phyloP scores from a whole-genome alignment of 2,888 invertebrate genomes.

The Elaeidobius kamerunicus region DNA sequence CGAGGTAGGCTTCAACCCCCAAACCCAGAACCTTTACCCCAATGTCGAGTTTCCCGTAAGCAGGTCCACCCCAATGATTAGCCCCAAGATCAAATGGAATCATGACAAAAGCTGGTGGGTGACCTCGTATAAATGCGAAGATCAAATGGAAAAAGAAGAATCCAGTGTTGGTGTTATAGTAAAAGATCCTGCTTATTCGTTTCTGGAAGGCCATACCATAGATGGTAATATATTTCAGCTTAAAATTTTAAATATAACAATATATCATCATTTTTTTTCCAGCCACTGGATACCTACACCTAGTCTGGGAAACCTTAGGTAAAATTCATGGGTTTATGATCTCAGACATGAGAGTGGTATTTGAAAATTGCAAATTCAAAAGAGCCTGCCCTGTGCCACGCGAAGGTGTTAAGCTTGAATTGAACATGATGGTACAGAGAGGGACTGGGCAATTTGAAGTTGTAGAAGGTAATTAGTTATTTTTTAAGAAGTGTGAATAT shows the following conservation, averaged over 20 bases:
- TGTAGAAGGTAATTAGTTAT: conserved; percentile 22
- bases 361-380: conserved; percentile 59
- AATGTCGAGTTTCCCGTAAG: conserved; percentile 77
- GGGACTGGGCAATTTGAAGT: conserved; percentile 40
- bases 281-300: conserved; percentile 54
- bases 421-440: conserved; percentile 37
- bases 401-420: conserved; percentile 38
- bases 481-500: background rate
- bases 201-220: conserved; percentile 75
- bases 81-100: conserved; percentile 82
- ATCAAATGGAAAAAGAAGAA: conserved; percentile 7
- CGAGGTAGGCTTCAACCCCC: conserved; percentile 71
- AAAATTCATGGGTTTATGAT: conserved; percentile 45
- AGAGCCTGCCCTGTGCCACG: conserved; percentile 47
- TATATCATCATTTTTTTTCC: conserved; percentile 49
- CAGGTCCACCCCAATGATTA: conserved; percentile 49
- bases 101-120: conserved; percentile 76
- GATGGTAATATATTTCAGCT: conserved; percentile 51
- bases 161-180: background rate
- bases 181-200: conserved; percentile 57
- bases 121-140: conserved; percentile 58
- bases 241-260: background rate
- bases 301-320: conserved; percentile 50
- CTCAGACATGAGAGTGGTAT: conserved; percentile 53
- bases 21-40: conserved; percentile 74